Evolutionary conservation across 1,140 invertebrate species (phyloP).

Genomic region (Drosophila burlai): DNA sequence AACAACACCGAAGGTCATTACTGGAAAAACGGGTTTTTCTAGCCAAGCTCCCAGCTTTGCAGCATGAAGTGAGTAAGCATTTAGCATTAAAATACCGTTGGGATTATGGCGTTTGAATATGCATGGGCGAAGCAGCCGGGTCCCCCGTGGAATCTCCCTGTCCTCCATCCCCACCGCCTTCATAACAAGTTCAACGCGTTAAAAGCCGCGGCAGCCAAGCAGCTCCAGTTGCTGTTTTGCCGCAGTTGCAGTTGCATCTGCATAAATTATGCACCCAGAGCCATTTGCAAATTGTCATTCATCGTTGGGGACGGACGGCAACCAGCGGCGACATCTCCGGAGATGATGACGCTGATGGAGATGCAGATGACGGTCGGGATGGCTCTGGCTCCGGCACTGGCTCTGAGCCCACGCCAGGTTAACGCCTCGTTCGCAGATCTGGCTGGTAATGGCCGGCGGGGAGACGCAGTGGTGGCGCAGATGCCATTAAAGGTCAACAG

Average conservation of each 20-base stretch:
- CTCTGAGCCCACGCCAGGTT: constrained; percentile 54
- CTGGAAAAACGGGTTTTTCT: constrained; percentile 79
- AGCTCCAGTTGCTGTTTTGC: constrained; percentile 37
- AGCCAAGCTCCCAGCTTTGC: constrained; percentile 35
- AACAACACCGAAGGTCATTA: constrained; percentile 81
- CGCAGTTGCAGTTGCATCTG: constrained; percentile 61
- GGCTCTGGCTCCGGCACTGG: constrained; percentile 9
- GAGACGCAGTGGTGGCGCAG: constrained; percentile 4
- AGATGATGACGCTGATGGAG: constrained; percentile 27
- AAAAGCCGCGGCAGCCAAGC: constrained; percentile 52
- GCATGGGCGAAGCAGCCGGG: constrained; percentile 63
- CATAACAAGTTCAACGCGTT: constrained; percentile 64
- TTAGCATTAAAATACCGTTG: constrained; percentile 83
- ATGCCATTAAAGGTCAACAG: constrained; percentile 63
- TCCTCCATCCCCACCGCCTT: not conserved
- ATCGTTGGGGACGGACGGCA: constrained; percentile 30
- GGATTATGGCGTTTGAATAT: constrained; percentile 80
- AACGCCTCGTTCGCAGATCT: constrained; percentile 42
- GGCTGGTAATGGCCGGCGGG: constrained; percentile 14
- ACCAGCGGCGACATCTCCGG: constrained; percentile 41
- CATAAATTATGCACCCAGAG: constrained; percentile 78
- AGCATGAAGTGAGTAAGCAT: constrained; percentile 74
- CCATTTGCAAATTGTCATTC: constrained; percentile 81
- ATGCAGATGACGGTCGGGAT: constrained; percentile 44
- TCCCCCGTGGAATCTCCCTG: not conserved